Base-by-base conservation (phyloP, 2,113 vertebrate species). In the Neolamprologus toae region DNA sequence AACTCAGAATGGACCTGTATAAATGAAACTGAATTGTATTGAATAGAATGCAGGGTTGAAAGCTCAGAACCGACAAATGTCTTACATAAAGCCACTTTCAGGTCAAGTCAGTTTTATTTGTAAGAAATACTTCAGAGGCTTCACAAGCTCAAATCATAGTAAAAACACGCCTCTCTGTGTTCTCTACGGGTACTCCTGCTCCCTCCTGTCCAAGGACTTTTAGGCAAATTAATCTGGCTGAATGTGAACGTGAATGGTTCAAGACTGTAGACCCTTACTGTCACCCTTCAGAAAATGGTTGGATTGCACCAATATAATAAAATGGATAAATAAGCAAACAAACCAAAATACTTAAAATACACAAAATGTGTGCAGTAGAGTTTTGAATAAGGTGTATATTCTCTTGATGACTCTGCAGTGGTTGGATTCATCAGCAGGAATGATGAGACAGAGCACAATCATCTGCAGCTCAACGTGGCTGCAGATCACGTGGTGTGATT, bases 31-130 rank as follows among this genome's bases (percentile, higher is more conserved):
- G 31, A 35, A 63, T n/a, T n/a, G 9, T 35, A 63, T 11, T n/a
- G 31, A 1, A 35, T 12, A 63, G 59, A 12, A 35, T 7, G 17
- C 31, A 7, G 59, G 59, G 31, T 63, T 63, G 59, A 63, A 66
- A 35, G 33, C 9, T 19, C 4, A 66, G 61, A 35, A 37, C 61
- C 0, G 5, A n/a, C 19, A 66, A 66, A 66, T 1, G 1, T 59
- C 9, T 73, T 45, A 45, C 37, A 73, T 16, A 26, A 73, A 45
- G 68, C 68, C 21, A 7, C 68, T 73, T 17, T 76, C 68, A 76
- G 6, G 40, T 26, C 68, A 76, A 45, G 68, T 73, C 37, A 73
- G 68, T 73, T 3, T 45, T 45, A 45, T 73, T 73, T 26, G 21
- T 45, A 45, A 73, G 68, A 45, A 73, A 73, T 7, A 40, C 13